Conservation (phyloP, 92 coral and sea anemone species). For the Zoanthus sansibaricus region DNA sequence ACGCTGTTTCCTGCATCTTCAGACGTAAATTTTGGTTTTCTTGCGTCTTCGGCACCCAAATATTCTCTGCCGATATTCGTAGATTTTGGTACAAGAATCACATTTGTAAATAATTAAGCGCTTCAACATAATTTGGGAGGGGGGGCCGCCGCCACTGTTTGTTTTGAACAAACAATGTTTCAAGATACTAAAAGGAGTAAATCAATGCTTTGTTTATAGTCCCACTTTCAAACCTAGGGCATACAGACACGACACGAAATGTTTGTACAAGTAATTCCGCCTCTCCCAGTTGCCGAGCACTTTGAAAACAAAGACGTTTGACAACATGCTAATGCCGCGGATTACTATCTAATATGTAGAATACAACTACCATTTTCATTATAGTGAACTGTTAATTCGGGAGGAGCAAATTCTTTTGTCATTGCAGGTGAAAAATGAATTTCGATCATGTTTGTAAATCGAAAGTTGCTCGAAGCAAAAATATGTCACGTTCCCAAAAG, state of each 20-base stretch:
- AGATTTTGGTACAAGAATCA: no score
- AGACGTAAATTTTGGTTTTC: no score
- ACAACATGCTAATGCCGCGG: background rate
- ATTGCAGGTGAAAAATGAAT: background rate
- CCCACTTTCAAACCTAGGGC: background rate
- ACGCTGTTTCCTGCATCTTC: no score
- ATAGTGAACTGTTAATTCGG: background rate
- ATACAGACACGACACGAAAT: background rate
- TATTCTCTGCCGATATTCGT: no score
- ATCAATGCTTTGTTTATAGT: background rate
- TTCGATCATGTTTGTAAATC: constrained; percentile 18
- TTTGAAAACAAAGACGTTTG: background rate
- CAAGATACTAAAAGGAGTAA: background rate
- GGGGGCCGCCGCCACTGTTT: no score
- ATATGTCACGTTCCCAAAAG: constrained; percentile 17
- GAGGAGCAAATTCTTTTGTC: background rate
- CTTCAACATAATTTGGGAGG: no score
- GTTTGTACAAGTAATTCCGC: background rate
- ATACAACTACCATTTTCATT: background rate
- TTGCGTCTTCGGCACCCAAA: no score
- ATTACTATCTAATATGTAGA: background rate
- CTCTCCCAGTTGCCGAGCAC: background rate
- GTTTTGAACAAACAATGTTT: background rate
- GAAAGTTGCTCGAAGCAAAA: constrained; percentile 1
- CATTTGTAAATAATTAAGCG: no score